Evolutionary conservation across 2,113 vertebrate species (phyloP).

Genomic region (Aegotheles bennettii): DNA sequence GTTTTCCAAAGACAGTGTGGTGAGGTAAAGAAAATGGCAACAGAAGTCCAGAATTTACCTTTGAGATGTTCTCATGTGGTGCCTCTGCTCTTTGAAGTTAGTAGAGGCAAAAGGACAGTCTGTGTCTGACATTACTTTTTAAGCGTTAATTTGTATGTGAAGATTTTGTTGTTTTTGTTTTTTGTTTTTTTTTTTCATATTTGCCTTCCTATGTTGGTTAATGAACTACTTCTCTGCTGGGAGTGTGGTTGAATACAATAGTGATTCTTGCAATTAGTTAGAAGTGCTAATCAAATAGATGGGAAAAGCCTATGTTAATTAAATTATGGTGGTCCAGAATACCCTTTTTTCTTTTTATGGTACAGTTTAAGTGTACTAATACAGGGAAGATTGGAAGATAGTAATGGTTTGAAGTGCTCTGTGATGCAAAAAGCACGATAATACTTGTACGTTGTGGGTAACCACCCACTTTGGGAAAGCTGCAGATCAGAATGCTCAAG

Average conservation of each 20-base stretch:
- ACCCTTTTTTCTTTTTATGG: neutral
- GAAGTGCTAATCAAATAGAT: neutral
- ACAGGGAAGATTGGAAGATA: neutral
- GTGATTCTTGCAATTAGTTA: neutral
- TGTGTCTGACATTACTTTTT: neutral
- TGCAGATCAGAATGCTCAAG: neutral
- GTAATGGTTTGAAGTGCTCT: neutral
- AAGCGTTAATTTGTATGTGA: neutral
- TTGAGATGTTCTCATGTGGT: neutral
- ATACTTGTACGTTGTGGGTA: neutral
- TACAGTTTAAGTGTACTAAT: neutral
- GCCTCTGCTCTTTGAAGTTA: neutral
- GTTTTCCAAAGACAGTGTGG: neutral
- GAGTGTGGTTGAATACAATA: neutral
- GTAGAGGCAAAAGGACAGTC: neutral
- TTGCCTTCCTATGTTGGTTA: neutral
- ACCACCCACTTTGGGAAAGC: neutral
- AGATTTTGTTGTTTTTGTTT: neutral
- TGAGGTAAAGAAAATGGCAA: neutral
- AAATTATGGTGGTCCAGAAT: neutral
- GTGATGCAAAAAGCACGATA: neutral
- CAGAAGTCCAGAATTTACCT: neutral
- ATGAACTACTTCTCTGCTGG: neutral
- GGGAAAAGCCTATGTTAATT: neutral
- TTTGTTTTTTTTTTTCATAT: neutral